phyloP scores from a whole-genome alignment of 2,113 vertebrate genomes.

The Pavo muticus region DNA sequence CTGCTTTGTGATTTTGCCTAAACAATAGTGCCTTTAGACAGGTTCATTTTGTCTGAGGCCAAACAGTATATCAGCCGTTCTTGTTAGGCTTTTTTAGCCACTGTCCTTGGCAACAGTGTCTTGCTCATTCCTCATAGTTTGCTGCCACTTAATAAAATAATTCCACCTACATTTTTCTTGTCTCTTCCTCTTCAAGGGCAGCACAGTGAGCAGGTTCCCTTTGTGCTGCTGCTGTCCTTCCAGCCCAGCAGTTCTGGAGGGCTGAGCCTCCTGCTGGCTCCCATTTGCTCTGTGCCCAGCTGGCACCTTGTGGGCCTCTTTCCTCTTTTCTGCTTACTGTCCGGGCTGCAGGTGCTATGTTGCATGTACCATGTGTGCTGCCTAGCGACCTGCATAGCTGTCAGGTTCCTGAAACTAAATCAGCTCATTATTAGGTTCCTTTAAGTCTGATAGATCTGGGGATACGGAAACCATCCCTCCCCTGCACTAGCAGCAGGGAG shows the following conservation, averaged over 20 bases:
- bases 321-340: neutral
- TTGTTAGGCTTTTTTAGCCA: neutral
- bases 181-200: neutral
- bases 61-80: neutral
- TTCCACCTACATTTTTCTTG: neutral
- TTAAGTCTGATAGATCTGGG: neutral
- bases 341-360: neutral
- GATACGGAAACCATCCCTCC: neutral
- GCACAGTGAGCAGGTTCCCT: neutral
- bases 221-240: neutral
- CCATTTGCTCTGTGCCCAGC: neutral
- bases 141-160: neutral
- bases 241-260: neutral
- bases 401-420: neutral
- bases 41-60: neutral
- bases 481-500: neutral
- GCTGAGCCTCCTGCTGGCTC: neutral
- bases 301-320: neutral
- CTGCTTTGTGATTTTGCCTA: neutral
- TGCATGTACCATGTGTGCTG: neutral
- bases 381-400: neutral
- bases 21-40: neutral
- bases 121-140: neutral
- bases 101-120: neutral
- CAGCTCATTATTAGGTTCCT: neutral